phyloP scores from a whole-genome alignment of 2,113 vertebrate genomes.

The Oryzias woworae region DNA sequence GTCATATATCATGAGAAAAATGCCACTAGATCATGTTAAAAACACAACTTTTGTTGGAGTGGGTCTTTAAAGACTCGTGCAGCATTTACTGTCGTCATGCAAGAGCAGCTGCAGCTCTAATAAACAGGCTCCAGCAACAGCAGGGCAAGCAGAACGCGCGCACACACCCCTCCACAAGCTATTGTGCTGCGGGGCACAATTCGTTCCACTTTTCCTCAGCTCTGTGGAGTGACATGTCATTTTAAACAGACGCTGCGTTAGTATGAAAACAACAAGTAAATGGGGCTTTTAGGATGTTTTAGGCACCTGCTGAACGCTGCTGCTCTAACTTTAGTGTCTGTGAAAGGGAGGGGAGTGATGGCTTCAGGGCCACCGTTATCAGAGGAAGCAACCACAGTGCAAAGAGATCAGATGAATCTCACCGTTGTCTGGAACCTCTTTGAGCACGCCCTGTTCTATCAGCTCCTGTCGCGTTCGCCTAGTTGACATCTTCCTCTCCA shows the following conservation, averaged over 20 bases:
- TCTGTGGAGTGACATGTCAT: constrained; percentile 61
- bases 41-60: no score
- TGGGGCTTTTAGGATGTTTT: constrained; percentile 36
- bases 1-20: no score
- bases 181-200: constrained; percentile 69
- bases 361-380: constrained; percentile 34
- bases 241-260: constrained; percentile 59
- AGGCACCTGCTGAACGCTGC: constrained; percentile 48
- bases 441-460: constrained; percentile 93
- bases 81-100: constrained; percentile 41
- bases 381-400: constrained; percentile 25
- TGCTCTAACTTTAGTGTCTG: constrained; percentile 32
- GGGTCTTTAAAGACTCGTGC: neutral
- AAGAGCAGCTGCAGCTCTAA: constrained; percentile 60
- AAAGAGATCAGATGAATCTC: constrained; percentile 59
- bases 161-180: constrained; percentile 60
- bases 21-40: no score
- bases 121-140: constrained; percentile 65
- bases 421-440: constrained; percentile 93
- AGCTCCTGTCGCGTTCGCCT: constrained; percentile 95
- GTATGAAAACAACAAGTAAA: constrained; percentile 51
- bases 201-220: constrained; percentile 70
- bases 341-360: constrained; percentile 42
- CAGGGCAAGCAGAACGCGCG: constrained; percentile 32
- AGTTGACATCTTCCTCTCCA: constrained; percentile 98